phyloP scores from a whole-genome alignment of 2,888 invertebrate species.

The Scaptodrosophila latifasciaeformis region DNA sequence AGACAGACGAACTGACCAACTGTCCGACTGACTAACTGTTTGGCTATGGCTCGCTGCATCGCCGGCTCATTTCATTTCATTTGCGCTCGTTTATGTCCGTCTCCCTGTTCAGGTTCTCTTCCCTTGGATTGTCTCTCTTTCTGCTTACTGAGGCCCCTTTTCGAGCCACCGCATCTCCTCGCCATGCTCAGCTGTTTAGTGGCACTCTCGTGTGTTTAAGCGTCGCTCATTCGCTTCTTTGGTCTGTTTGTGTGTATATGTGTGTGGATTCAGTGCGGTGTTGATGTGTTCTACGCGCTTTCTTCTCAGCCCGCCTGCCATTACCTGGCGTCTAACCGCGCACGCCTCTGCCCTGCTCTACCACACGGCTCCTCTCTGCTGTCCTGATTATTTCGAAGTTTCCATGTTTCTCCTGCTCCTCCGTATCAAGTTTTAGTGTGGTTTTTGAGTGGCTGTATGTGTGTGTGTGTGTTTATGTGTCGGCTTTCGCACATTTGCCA shows the following conservation, averaged over 20 bases:
- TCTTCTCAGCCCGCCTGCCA: conserved; percentile 7
- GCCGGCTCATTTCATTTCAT: conserved; percentile 25
- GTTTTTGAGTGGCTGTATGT: conserved; percentile 8
- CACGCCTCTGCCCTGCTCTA: conserved; percentile 17
- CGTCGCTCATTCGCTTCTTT: not conserved
- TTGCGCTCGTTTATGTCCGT: conserved; percentile 24
- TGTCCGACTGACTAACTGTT: not conserved
- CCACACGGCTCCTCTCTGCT: not conserved
- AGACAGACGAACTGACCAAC: not conserved
- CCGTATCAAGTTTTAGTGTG: conserved; percentile 53
- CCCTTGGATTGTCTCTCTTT: conserved; percentile 1
- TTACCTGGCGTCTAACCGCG: conserved; percentile 20
- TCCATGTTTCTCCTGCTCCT: conserved; percentile 45
- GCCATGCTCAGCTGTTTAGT: not conserved
- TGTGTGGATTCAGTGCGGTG: conserved; percentile 1
- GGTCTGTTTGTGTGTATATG: not conserved
- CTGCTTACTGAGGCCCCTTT: not conserved
- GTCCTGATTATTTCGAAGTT: not conserved
- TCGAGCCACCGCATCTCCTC: too few relatives aligned
- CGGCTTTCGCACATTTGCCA: conserved; percentile 58
- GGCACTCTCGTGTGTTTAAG: not conserved
- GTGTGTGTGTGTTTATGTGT: conserved; percentile 5
- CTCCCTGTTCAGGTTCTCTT: not conserved
- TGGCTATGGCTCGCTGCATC: conserved; percentile 1
- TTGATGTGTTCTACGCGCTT: conserved; percentile 17